A percentile compares a stretch with the other conserved stretches of the same genome.
phyloP scores from a whole-genome alignment of 2,888 invertebrate species.

The Agonum fuliginosum region DNA sequence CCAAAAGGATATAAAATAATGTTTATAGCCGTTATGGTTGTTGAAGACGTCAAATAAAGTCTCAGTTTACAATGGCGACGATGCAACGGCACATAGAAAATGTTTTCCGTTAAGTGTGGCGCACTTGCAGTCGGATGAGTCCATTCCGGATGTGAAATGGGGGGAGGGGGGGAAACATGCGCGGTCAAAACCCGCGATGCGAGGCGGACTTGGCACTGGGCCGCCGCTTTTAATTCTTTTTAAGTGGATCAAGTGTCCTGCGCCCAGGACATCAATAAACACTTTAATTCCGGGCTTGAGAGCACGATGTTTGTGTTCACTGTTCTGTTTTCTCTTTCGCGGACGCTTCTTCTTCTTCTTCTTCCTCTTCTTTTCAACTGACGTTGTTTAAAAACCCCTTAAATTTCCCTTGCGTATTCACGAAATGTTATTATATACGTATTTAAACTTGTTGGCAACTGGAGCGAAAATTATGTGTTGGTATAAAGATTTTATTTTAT shows the following conservation, averaged over 20 bases:
- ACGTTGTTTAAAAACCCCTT: constrained; percentile 50
- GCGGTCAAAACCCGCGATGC: no score
- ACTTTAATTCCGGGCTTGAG: constrained; percentile 53
- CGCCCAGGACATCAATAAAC: constrained; percentile 58
- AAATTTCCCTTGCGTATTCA: constrained; percentile 57
- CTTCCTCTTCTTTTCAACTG: constrained; percentile 25
- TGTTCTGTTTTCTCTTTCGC: constrained; percentile 27
- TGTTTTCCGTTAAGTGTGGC: constrained; percentile 17
- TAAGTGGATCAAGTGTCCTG: constrained; percentile 59
- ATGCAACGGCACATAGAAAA: neutral
- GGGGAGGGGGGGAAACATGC: neutral
- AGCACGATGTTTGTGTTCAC: constrained; percentile 43
- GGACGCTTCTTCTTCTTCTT: constrained; percentile 35
- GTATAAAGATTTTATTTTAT: neutral
- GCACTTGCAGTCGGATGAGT: constrained; percentile 18
- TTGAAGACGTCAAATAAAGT: constrained; percentile 31
- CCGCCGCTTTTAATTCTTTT: constrained; percentile 53
- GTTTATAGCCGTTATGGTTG: constrained; percentile 16
- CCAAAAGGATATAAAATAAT: constrained; percentile 34
- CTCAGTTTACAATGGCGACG: constrained; percentile 24
- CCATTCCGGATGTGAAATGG: neutral
- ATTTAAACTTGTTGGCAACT: constrained; percentile 47
- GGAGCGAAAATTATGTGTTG: constrained; percentile 48
- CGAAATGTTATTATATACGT: constrained; percentile 52
- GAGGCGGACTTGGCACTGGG: constrained; percentile 46